phyloP scores from a whole-genome alignment of 2,888 invertebrate genomes.

The Eupithecia dodoneata region DNA sequence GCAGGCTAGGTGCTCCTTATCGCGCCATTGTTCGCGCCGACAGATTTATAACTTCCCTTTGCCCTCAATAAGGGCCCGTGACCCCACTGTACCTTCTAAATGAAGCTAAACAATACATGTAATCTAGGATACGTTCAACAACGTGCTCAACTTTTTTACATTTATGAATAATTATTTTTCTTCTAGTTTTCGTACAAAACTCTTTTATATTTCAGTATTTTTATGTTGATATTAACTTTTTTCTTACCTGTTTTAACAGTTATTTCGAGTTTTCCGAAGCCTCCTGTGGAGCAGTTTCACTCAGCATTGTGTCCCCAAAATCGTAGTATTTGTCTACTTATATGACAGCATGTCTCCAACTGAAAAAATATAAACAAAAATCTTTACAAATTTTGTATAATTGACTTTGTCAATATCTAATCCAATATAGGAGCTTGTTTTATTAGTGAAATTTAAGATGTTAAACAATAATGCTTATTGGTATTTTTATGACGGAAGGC shows the following conservation, averaged over 20 bases:
- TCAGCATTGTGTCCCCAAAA: constrained; percentile 1
- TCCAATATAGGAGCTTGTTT: background rate
- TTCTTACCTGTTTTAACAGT: constrained; percentile 3
- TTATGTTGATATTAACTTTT: background rate
- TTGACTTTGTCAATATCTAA: background rate
- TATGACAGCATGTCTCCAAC: background rate
- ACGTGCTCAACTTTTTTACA: background rate
- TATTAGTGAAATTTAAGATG: background rate
- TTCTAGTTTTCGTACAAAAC: background rate
- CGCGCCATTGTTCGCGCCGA: constrained; percentile 82
- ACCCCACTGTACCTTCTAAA: constrained; percentile 66
- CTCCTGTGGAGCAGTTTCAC: background rate
- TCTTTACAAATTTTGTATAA: background rate
- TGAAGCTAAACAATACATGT: constrained; percentile 26
- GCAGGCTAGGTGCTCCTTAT: constrained; percentile 81
- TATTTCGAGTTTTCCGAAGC: background rate
- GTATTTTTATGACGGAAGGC: background rate
- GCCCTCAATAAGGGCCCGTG: constrained; percentile 83
- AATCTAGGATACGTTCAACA: constrained; percentile 22
- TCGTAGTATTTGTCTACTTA: background rate
- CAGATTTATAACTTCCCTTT: constrained; percentile 84
- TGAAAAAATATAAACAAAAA: constrained; percentile 4
- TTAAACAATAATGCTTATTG: constrained; percentile 4
- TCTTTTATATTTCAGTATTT: background rate
- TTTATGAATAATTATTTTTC: background rate